phyloP scores from a whole-genome alignment of 1,140 invertebrate species.

The Aphidius ervi region DNA sequence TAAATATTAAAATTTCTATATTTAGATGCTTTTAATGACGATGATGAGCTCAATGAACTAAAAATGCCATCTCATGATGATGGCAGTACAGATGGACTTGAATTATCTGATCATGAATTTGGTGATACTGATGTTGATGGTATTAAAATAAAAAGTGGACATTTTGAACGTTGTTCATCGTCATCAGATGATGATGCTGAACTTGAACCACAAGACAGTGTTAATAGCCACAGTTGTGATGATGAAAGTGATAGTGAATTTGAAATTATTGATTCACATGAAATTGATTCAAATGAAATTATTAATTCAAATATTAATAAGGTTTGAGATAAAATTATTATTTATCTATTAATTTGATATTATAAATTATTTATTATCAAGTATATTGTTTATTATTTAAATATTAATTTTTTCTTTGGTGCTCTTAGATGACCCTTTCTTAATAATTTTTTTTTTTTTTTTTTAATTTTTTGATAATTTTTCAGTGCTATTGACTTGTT shows the following conservation, averaged over 20 bases:
- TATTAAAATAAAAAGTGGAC: slow-evolving; percentile 43
- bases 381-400: too few species aligned
- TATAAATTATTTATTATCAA: too few species aligned
- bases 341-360: background rate
- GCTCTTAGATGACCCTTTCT: too few species aligned
- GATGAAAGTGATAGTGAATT: slow-evolving; percentile 49
- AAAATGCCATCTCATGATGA: slow-evolving; percentile 51
- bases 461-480: too few species aligned
- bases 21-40: slow-evolving; percentile 42
- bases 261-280: slow-evolving; percentile 47
- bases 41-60: slow-evolving; percentile 44
- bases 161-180: slow-evolving; percentile 45
- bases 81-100: slow-evolving; percentile 42
- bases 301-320: slow-evolving; percentile 27
- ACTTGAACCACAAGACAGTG: slow-evolving; percentile 26
- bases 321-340: slow-evolving; percentile 28
- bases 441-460: too few species aligned
- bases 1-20: slow-evolving; percentile 8
- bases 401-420: too few species aligned
- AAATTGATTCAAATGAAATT: slow-evolving; percentile 24
- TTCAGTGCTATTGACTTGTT: too few species aligned
- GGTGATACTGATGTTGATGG: slow-evolving; percentile 39
- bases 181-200: slow-evolving; percentile 43
- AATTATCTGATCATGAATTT: slow-evolving; percentile 44
- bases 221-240: slow-evolving; percentile 25